These are phyloP conservation scores for Gouania willdenowi DNA, from an alignment of 2,797 vertebrate genomes.

Conservation along the genomic window DNA sequence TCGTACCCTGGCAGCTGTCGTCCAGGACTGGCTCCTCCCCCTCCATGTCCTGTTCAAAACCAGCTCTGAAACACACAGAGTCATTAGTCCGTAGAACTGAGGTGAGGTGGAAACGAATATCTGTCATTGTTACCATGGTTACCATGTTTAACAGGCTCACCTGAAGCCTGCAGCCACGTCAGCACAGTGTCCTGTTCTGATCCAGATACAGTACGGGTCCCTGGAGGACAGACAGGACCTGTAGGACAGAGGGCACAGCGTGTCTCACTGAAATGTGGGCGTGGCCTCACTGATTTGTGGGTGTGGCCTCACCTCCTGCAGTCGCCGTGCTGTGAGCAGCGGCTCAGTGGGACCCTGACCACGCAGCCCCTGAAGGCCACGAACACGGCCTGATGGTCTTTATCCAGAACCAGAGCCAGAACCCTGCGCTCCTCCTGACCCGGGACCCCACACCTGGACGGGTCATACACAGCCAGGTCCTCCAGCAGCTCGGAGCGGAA, in stretches of 20 bases:
- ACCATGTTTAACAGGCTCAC: too few relatives aligned
- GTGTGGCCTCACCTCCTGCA: slow-evolving; percentile 82
- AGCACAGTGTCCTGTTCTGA: slow-evolving; percentile 74
- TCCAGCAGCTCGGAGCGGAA: slow-evolving; percentile 86
- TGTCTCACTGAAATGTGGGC: too few relatives aligned
- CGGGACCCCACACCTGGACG: slow-evolving; percentile 81
- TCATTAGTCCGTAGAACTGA: too few relatives aligned
- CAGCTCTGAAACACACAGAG: slow-evolving; percentile 63
- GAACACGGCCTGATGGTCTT: slow-evolving; percentile 84
- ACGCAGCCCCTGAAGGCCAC: slow-evolving; percentile 90
- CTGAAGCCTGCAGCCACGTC: slow-evolving; percentile 70
- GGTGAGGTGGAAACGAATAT: too few relatives aligned
- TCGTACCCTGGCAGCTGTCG: slow-evolving; percentile 77
- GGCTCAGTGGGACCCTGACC: slow-evolving; percentile 86
- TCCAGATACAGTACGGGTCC: slow-evolving; percentile 90
- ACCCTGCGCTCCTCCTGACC: slow-evolving; percentile 84
- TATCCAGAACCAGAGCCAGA: slow-evolving; percentile 86
- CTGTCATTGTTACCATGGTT: too few relatives aligned
- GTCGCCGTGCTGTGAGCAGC: slow-evolving; percentile 79
- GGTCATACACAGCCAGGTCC: slow-evolving; percentile 90
- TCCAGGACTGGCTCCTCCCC: slow-evolving; percentile 42
- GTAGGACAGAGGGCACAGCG: not conserved
- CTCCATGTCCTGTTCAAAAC: slow-evolving; percentile 78
- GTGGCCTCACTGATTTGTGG: too few relatives aligned
- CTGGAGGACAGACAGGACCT: slow-evolving; percentile 83